Evolutionary conservation across 2,797 vertebrate species (phyloP).

Genomic region (Coccyzus lansbergi): DNA sequence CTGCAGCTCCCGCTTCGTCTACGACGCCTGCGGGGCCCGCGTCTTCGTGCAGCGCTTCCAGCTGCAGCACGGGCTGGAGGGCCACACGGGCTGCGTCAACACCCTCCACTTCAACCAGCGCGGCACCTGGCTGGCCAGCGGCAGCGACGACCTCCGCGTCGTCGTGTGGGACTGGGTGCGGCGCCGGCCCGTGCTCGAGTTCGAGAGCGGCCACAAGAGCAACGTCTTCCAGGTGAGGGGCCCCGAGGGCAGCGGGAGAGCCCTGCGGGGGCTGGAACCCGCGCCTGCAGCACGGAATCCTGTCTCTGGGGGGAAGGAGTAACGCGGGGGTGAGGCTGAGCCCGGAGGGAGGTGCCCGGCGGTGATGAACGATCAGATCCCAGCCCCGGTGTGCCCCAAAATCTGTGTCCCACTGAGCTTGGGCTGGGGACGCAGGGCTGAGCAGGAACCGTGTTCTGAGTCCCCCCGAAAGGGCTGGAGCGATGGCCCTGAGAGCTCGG

Average conservation of each 20-base stretch:
- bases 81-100: conserved; percentile 95
- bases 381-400: not conserved
- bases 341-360: accelerated
- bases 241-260: not conserved
- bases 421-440: accelerated
- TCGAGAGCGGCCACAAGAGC: conserved; percentile 96
- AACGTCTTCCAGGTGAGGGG: conserved; percentile 93
- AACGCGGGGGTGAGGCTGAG: not conserved
- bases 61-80: conserved; percentile 91
- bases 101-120: conserved; percentile 97
- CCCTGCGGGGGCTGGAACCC: accelerated
- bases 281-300: accelerated
- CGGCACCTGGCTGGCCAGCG: conserved; percentile 92
- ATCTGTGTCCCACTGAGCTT: accelerated
- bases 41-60: conserved; percentile 92
- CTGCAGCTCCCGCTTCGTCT: conserved; percentile 85
- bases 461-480: not conserved
- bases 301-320: not conserved
- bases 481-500: accelerated
- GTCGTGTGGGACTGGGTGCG: conserved; percentile 96
- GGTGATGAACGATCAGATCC: not conserved
- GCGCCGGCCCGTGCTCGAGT: conserved; percentile 87
- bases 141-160: conserved; percentile 93
- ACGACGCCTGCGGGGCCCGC: conserved; percentile 89
- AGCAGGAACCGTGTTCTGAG: not conserved